Evolutionary conservation across 1,140 invertebrate genomes (phyloP), one percentile per base, ranked within the genome.

Genomic region (Ylistrum balloti): DNA sequence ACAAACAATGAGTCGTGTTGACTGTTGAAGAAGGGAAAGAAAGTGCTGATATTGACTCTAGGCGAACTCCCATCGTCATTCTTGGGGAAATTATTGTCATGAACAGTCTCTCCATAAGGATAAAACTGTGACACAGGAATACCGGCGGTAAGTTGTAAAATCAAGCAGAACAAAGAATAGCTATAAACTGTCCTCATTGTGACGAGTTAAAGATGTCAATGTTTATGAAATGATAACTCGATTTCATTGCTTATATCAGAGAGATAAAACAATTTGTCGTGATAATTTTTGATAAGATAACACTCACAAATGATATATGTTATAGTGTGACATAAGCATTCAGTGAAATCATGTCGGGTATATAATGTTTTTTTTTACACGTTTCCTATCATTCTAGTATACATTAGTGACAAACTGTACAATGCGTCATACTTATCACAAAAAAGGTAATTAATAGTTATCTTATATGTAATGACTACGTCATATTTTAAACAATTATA

Each of bases 11-110:
- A 88, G 28, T 41, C 56, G n/a, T 86, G 87, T 9, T 86, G 88
- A 5, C 88, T 41, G 41, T 91, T 88, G 34, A 91, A 91, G n/a
- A 88, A 91, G 10, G 90, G 90, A 35, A 88, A 91, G 1, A 35
- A 56, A 0, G 87, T 91, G 34, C 35, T 45, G n/a, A 91, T 88
- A 3, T 74, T 74, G 56, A 74, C 56, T 11, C 22, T 74, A 28
- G 56, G 56, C 22, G 56, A 74, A 28, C 56, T 74, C 1, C 56
- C 56, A 28, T 74, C 56, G n/a, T 74, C 56, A 17, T 74, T 74
- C 56, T 74, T 74, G 1, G 56, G 56, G 11, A 74, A 74, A 74
- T 5, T 28, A 28, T 28, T 22, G 56, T 74, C 56, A 74, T 28
- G 22, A 22, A 28, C 56, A 1, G 56, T 5, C 2, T 0, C 0